Evolutionary conservation across 2,113 vertebrate genomes (phyloP).

Genomic region (Sebastes fasciatus): DNA sequence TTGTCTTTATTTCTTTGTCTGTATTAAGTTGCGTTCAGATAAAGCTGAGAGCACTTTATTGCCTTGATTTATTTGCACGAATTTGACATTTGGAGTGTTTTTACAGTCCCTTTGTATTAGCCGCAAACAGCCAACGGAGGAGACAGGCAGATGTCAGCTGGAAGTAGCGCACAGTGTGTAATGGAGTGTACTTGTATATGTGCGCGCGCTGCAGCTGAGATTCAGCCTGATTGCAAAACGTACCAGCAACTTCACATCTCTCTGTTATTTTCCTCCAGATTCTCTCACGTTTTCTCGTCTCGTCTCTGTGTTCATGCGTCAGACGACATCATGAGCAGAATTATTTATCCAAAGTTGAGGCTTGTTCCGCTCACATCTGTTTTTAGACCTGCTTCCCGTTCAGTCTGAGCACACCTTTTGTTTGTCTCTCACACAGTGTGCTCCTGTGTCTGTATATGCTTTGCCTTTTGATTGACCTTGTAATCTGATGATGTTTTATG

Average conservation of each 20-base stretch:
- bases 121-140: not conserved
- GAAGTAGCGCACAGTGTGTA: not conserved
- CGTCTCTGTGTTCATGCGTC: slow-evolving; percentile 1
- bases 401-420: not conserved
- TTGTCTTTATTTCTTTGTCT: not conserved
- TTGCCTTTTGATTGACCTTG: slow-evolving; percentile 61
- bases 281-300: not conserved
- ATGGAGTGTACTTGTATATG: not conserved
- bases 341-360: not conserved
- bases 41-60: not conserved
- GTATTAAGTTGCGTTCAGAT: not conserved
- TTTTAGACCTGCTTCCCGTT: not conserved
- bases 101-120: not conserved
- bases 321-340: not conserved
- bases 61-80: not conserved
- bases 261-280: not conserved
- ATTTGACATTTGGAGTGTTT: not conserved
- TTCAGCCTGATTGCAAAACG: not conserved
- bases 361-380: not conserved
- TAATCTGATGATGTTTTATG: slow-evolving; percentile 62
- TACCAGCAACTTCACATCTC: not conserved
- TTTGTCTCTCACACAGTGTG: not conserved
- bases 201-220: not conserved
- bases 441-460: slow-evolving; percentile 7
- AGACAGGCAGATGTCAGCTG: not conserved